Conservation (phyloP, 2,888 invertebrate genomes). For the Agrotis exclamationis region DNA sequence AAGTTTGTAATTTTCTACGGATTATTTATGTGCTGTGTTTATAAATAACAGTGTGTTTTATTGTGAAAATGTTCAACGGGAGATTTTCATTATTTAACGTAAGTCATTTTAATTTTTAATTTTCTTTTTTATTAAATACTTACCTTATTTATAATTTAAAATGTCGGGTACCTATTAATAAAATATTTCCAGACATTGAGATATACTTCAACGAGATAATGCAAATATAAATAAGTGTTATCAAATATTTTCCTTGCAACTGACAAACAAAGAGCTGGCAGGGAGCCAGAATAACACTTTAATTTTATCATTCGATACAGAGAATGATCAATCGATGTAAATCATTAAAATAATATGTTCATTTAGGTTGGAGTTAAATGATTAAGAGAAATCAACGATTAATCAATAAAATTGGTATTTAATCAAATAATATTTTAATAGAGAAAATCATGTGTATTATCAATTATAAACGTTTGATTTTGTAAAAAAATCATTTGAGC, state of each 20-base stretch:
- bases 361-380: constrained; percentile 4
- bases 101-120: constrained; percentile 33
- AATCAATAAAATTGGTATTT: not conserved
- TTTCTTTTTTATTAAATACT: not conserved
- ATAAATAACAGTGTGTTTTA: constrained; percentile 53
- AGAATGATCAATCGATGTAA: constrained; percentile 23
- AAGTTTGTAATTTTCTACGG: constrained; percentile 62
- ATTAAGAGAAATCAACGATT: not conserved
- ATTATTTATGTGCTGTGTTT: constrained; percentile 59
- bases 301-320: constrained; percentile 52
- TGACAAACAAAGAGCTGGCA: constrained; percentile 69
- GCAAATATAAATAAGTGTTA: constrained; percentile 49
- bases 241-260: constrained; percentile 59
- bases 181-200: constrained; percentile 7
- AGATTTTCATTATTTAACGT: constrained; percentile 61
- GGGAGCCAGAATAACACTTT: constrained; percentile 59
- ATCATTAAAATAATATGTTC: constrained; percentile 14
- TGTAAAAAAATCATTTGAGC: not conserved
- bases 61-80: constrained; percentile 64
- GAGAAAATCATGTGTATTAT: not conserved
- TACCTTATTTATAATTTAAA: not conserved
- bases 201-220: constrained; percentile 32
- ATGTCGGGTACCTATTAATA: not conserved
- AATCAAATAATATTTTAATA: not conserved
- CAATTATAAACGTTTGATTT: not conserved